phyloP scores from a whole-genome alignment of 2,797 vertebrate species.

The Gymnothorax javanicus region DNA sequence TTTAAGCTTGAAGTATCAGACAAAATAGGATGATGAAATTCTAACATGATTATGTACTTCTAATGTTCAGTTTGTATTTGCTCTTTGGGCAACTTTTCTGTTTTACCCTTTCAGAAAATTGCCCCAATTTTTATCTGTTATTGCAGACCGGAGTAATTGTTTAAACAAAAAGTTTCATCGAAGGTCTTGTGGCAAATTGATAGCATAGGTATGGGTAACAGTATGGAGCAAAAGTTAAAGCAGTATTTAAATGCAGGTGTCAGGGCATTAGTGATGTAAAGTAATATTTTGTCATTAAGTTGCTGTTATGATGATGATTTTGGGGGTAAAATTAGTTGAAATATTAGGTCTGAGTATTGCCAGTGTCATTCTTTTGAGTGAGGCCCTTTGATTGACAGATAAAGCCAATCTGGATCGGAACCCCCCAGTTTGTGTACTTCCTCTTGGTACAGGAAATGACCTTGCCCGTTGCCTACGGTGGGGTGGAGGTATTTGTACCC shows the following conservation, averaged over 20 bases:
- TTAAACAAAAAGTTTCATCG: constrained; percentile 57
- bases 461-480: constrained; percentile 91
- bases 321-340: constrained; percentile 23
- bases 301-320: constrained; percentile 2
- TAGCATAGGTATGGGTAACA: not conserved
- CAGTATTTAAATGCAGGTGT: constrained; percentile 26
- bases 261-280: not conserved
- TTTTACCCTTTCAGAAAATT: constrained; percentile 71
- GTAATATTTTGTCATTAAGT: not conserved
- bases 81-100: constrained; percentile 61
- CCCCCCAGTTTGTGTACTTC: constrained; percentile 92
- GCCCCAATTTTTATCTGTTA: constrained; percentile 80
- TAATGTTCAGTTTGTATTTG: constrained; percentile 39
- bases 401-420: constrained; percentile 89
- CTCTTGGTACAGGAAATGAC: constrained; percentile 94
- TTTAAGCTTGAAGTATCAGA: constrained; percentile 53
- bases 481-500: constrained; percentile 86
- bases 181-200: constrained; percentile 58
- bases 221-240: constrained; percentile 32
- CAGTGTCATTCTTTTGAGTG: constrained; percentile 19
- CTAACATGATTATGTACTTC: constrained; percentile 64
- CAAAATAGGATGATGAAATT: constrained; percentile 57
- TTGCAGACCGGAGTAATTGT: constrained; percentile 74
- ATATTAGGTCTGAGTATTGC: constrained; percentile 12
- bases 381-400: constrained; percentile 70